Evolutionary conservation across 30 jellyfish, hydroid and myxozoan genomes (phyloP), one percentile per base, ranked within the genome.

Genomic region (Hydractinia echinata): DNA sequence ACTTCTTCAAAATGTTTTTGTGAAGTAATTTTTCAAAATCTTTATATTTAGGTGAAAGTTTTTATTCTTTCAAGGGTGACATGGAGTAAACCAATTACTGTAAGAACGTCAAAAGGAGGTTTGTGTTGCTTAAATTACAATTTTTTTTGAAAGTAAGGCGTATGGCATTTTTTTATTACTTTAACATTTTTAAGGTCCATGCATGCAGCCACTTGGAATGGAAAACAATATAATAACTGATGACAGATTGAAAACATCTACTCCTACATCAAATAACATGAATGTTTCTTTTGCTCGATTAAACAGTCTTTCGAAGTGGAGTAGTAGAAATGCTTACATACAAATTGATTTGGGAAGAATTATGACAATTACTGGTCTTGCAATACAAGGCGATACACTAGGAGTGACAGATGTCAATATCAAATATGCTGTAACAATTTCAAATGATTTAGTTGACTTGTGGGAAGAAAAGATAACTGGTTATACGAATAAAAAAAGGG

Each of bases 31-130:
- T 30, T 30, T 30, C n/a, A n/a, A n/a, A n/a, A n/a, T n/a, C n/a
- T 30, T 30, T 30, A 30, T 30, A 30, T 30, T 30, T 30, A 30
- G 44, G 44, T 30, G 44, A 30, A 30, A 30, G 2, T 30, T 30
- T 30, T 30, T 2, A 30, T 4, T 5, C 4, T 1, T 21, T 48
- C 30, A 18, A 4, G 10, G 5, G 85, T 61, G 18, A 55, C 5
- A n/a, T 77, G 85, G 85, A 15, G 62, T 51, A 54, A 77, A 0
- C 53, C 79, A 79, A 5, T 53, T 9, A 13, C 51, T 1, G 52
- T 0, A 55, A 16, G 5, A 54, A 77, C 85, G 4, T 48, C 60
- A 18, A 79, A 77, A 77, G 85, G 85, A 77, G 58, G 85, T 77
- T 10, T 53, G 55, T 30, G 2, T 30, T 30, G 1, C 2, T 30